phyloP scores from a whole-genome alignment of 2,113 vertebrate species.

The Phyllostomus discolor region DNA sequence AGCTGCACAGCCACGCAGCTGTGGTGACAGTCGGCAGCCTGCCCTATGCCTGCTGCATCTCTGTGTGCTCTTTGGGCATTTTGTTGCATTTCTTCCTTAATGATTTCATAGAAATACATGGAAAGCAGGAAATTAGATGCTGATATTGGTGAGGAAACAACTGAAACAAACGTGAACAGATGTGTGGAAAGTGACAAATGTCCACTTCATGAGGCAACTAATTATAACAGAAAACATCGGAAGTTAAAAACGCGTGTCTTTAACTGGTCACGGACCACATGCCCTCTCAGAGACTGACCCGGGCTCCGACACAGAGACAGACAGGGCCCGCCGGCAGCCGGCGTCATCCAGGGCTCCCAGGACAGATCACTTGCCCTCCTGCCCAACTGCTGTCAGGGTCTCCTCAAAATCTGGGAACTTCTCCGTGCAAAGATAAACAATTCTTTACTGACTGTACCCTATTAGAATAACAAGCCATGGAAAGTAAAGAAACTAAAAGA shows the following conservation, averaged over 20 bases:
- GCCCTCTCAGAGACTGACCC: background rate
- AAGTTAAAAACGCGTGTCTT: background rate
- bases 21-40: background rate
- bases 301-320: no score
- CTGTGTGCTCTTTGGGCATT: background rate
- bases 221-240: background rate
- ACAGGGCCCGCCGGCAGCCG: no score
- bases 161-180: no score
- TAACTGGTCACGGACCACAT: background rate
- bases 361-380: no score
- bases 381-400: background rate
- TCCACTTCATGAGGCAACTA: background rate
- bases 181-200: background rate
- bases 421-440: background rate
- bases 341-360: background rate
- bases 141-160: background rate
- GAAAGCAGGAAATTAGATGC: background rate
- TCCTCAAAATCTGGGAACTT: constrained; percentile 13
- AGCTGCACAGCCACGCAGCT: background rate
- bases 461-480: background rate
- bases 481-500: background rate
- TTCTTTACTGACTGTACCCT: background rate
- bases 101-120: background rate
- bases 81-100: background rate
- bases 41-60: background rate